Conservation (phyloP, 1,140 invertebrate species). For the Orius laevigatus region DNA sequence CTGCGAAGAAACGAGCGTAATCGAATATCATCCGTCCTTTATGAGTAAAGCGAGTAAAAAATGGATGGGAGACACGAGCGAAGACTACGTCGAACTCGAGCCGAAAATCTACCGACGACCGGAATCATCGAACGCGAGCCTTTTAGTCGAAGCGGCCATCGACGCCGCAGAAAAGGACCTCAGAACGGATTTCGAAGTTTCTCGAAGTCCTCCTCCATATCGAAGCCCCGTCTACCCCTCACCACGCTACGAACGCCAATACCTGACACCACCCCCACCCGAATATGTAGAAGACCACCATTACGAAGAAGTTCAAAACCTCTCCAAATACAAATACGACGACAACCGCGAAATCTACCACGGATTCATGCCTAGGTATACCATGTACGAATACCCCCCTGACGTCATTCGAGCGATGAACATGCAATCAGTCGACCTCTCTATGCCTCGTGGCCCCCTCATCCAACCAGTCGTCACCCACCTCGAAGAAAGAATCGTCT, state of each 20-base stretch:
- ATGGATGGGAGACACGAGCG: too few species aligned
- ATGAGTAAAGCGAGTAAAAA: too few species aligned
- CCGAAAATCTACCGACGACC: not conserved
- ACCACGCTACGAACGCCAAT: conserved; percentile 5
- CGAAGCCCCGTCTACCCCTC: too few species aligned
- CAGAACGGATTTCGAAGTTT: not conserved
- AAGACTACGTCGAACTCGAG: too few species aligned
- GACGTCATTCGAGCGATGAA: conserved; percentile 6
- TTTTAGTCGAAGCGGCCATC: conserved; percentile 43
- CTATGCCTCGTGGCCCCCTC: not conserved
- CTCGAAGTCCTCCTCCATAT: too few species aligned
- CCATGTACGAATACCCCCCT: not conserved
- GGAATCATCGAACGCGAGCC: conserved; percentile 34
- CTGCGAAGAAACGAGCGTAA: conserved; percentile 7
- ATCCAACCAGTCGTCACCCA: not conserved
- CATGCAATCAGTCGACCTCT: not conserved
- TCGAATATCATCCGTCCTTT: conserved; percentile 21
- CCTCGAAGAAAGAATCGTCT: not conserved
- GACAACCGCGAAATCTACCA: conserved; percentile 4
- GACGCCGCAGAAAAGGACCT: conserved; percentile 40
- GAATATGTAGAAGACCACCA: conserved; percentile 30
- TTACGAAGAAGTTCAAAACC: conserved; percentile 26
- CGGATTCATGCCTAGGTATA: conserved; percentile 1
- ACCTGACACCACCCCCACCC: conserved; percentile 28
- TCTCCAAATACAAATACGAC: conserved; percentile 9